Percentiles rank a stretch among this genome's conserved stretches.
Conservation (phyloP, 2,888 invertebrate genomes). For the Scaptomyza caliginosa region DNA sequence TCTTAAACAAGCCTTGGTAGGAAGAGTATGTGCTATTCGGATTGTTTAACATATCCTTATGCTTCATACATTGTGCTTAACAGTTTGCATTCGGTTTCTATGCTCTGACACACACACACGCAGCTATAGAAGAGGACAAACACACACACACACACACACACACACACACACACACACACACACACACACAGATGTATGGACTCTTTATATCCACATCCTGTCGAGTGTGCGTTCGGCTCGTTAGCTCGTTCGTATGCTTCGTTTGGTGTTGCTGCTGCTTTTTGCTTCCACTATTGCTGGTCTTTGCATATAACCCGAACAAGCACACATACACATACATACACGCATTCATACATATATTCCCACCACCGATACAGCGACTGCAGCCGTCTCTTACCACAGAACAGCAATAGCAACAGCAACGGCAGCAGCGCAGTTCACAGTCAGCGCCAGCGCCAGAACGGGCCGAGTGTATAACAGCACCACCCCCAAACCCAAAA, state of each 20-base stretch:
- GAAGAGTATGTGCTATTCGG: slow-evolving; percentile 33
- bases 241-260: slow-evolving; percentile 67
- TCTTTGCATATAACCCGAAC: slow-evolving; percentile 56
- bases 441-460: slow-evolving; percentile 15
- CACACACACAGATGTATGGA: slow-evolving; percentile 23
- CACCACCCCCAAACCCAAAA: slow-evolving; percentile 48
- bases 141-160: not conserved
- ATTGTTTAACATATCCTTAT: not conserved
- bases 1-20: not conserved
- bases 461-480: slow-evolving; percentile 22
- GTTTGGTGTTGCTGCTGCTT: slow-evolving; percentile 16
- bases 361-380: slow-evolving; percentile 71
- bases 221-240: slow-evolving; percentile 67
- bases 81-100: slow-evolving; percentile 58
- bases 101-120: slow-evolving; percentile 34
- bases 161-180: not conserved
- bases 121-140: slow-evolving; percentile 32
- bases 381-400: slow-evolving; percentile 61
- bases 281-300: slow-evolving; percentile 21
- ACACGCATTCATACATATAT: slow-evolving; percentile 49
- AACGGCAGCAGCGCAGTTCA: slow-evolving; percentile 22
- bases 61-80: slow-evolving; percentile 31
- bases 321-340: not conserved
- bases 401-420: slow-evolving; percentile 19
- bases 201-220: slow-evolving; percentile 75